Conservation (phyloP, 2,113 vertebrate species). For the Spilogale gracilis region DNA sequence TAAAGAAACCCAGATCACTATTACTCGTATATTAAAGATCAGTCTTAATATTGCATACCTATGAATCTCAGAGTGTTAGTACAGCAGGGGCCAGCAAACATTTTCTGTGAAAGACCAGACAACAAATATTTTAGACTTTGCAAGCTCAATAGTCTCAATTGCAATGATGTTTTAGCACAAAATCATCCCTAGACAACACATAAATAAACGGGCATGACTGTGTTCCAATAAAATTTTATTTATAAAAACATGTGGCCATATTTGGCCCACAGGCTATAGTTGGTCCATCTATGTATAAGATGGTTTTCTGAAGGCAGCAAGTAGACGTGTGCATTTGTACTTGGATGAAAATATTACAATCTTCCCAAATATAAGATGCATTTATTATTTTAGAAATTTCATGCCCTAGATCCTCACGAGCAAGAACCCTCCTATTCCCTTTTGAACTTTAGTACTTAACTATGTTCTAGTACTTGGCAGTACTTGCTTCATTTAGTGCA, state of each 20-base stretch:
- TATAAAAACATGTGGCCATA: neutral
- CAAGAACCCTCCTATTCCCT: neutral
- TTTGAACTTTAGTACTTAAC: neutral
- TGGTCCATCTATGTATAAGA: neutral
- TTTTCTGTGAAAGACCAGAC: neutral
- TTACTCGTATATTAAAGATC: neutral
- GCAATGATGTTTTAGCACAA: neutral
- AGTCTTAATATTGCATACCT: neutral
- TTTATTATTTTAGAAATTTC: neutral
- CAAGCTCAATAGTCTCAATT: neutral
- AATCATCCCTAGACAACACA: neutral
- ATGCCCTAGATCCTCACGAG: neutral
- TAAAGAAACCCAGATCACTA: neutral
- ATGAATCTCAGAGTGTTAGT: neutral
- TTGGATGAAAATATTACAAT: neutral
- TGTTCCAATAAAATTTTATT: slow-evolving; percentile 5
- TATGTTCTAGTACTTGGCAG: neutral
- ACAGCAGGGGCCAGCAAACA: neutral
- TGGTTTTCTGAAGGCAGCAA: neutral
- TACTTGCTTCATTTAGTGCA: neutral
- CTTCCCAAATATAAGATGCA: neutral
- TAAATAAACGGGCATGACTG: neutral
- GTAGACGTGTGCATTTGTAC: neutral
- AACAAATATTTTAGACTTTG: neutral
- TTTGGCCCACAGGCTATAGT: neutral